phyloP scores from a whole-genome alignment of 2,888 invertebrate genomes.

The Pogonocherus hispidulus region DNA sequence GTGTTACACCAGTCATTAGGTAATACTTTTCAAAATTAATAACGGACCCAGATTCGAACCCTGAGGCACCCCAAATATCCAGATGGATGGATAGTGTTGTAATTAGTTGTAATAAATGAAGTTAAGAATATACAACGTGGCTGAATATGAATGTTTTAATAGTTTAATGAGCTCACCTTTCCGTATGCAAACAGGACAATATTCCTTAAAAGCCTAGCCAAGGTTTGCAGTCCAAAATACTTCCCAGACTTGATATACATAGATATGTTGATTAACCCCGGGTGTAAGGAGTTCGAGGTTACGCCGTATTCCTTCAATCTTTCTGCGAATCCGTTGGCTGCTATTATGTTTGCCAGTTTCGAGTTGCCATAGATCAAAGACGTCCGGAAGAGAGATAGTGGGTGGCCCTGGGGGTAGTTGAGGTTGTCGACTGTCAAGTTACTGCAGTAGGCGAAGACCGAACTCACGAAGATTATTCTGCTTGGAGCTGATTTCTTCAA shows the following conservation, averaged over 20 bases:
- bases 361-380: constrained; percentile 61
- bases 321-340: constrained; percentile 63
- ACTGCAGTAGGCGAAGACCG: constrained; percentile 56
- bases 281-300: constrained; percentile 64
- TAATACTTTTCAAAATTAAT: too few species aligned
- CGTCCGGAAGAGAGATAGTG: constrained; percentile 50
- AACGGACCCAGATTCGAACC: too few species aligned
- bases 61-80: too few species aligned
- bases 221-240: constrained; percentile 48
- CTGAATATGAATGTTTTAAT: too few species aligned
- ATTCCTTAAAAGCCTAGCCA: constrained; percentile 49
- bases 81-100: too few species aligned
- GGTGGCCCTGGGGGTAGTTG: constrained; percentile 56
- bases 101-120: too few species aligned
- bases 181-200: constrained; percentile 56
- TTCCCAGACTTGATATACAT: constrained; percentile 53
- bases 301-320: constrained; percentile 59
- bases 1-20: too few species aligned
- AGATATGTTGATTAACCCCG: constrained; percentile 62
- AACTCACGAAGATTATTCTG: constrained; percentile 64
- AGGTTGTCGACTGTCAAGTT: constrained; percentile 56
- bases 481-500: constrained; percentile 63
- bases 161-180: constrained; percentile 51
- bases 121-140: too few species aligned
- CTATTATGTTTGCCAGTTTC: constrained; percentile 63